Evolutionary conservation across 2,113 vertebrate species (phyloP), one percentile per base, ranked within the genome.

Genomic region (Ammodytes dubius): DNA sequence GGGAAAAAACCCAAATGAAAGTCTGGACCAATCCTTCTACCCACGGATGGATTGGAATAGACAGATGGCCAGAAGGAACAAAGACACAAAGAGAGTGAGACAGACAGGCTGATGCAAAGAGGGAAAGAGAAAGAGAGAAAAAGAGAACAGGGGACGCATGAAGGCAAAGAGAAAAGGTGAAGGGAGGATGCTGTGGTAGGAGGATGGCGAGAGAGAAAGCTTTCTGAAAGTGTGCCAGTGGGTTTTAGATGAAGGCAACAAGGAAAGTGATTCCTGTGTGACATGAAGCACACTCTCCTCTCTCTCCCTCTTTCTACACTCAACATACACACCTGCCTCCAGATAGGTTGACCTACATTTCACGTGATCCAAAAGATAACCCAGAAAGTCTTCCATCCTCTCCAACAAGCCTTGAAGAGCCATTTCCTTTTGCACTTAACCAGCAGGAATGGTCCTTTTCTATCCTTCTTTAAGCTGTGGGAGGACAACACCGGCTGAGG

Each of bases 311-410:
- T 7, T 35, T 14, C 15, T 46, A 46, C 60, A 74, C 73, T 52
- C 57, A 57, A 59, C 63, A 68, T 46, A 76, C 69, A 70, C 61
- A 72, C 68, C 81, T 83, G 47, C 80, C 50, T 67, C 77, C 66
- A 19, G 50, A 66, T 74, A 49, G 65, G n/a, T 49, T 90, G 89
- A 89, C 91, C 89, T 87, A 90, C 81, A 92, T 93, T 82, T 72
- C 3, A 74, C 19, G 19, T 59, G 77, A 77, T 54, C 66, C 57
- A 77, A 84, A 75, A 60, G 67, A 76, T 86, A 88, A 83, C 82
- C 77, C 77, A 90, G 82, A 81, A 86, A 82, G 40, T 56, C 43
- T 63, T 52, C 10, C 53, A 43, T 72, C 64, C 47, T 74, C 53
- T 71, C 14, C 10, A 53, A 37, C 70, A 83, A 84, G 76, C 89